phyloP scores from a whole-genome alignment of 2,113 vertebrate species.

The Nothocercus nigrocapillus region DNA sequence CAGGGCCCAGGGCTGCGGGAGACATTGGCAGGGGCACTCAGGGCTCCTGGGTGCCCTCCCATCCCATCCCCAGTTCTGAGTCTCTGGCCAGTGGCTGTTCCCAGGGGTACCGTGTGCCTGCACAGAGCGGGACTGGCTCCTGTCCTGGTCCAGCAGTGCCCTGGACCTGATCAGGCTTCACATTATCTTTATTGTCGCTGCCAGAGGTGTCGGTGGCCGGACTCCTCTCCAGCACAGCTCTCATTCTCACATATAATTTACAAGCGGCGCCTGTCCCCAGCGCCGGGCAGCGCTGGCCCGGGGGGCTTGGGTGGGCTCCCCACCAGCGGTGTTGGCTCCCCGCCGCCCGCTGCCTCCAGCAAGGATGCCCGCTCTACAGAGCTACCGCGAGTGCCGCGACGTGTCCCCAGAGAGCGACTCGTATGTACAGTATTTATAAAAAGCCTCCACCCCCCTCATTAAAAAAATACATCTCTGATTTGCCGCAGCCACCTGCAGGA shows the following conservation, averaged over 20 bases:
- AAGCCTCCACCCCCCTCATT: constrained; percentile 64
- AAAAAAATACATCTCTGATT: constrained; percentile 68
- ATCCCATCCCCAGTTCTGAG: neutral
- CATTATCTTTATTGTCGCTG: constrained; percentile 35
- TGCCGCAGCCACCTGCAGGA: neutral
- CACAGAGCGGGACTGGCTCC: neutral
- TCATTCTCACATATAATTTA: neutral
- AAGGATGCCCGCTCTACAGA: constrained; percentile 47
- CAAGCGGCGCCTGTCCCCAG: rapidly evolving
- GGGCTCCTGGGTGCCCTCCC: too few relatives aligned
- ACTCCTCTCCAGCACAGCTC: neutral
- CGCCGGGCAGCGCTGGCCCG: rapidly evolving
- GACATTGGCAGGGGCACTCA: too few relatives aligned
- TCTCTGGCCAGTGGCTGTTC: neutral
- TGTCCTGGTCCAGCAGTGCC: neutral
- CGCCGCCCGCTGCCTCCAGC: neutral
- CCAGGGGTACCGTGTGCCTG: rapidly evolving
- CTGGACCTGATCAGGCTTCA: neutral
- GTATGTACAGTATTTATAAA: constrained; percentile 78
- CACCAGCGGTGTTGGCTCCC: neutral
- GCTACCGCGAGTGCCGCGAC: constrained; percentile 28
- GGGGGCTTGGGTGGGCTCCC: neutral
- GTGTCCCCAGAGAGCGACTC: constrained; percentile 63
- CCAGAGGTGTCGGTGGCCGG: rapidly evolving
- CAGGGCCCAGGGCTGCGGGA: too few relatives aligned